Evolutionary conservation across 92 coral and sea anemone species (phyloP).

Genomic region (Pocillopora grandis): DNA sequence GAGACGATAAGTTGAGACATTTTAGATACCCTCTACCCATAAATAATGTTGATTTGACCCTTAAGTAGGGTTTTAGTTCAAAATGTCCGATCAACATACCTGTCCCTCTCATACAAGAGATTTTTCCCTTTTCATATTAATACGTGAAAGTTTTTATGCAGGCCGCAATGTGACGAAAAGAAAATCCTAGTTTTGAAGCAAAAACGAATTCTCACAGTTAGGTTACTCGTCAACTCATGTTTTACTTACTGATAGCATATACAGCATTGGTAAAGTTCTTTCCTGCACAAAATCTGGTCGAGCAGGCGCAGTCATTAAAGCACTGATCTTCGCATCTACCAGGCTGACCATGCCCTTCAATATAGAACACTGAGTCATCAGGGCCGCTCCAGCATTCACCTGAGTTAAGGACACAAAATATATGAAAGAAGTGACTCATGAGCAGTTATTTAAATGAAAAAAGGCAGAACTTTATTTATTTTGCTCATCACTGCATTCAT

Average conservation of each 20-base stretch:
- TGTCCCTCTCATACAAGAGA: too few relatives aligned
- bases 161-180: too few relatives aligned
- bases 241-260: slow-evolving; percentile 63
- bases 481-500: too few relatives aligned
- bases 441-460: not conserved
- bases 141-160: too few relatives aligned
- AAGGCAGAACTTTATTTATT: too few relatives aligned
- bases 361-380: slow-evolving; percentile 25
- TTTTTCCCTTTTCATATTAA: too few relatives aligned
- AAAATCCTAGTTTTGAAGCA: too few relatives aligned
- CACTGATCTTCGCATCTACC: slow-evolving; percentile 37
- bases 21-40: too few relatives aligned
- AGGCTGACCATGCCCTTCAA: slow-evolving; percentile 33
- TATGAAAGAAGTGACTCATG: not conserved
- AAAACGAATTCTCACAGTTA: not conserved
- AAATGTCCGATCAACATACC: too few relatives aligned
- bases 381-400: slow-evolving; percentile 86
- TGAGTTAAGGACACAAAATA: not conserved
- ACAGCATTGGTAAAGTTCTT: slow-evolving; percentile 80
- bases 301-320: slow-evolving; percentile 20
- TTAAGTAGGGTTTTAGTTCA: too few relatives aligned
- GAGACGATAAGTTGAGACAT: too few relatives aligned
- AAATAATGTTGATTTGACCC: too few relatives aligned
- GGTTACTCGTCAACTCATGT: not conserved
- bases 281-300: slow-evolving; percentile 68